A percentile compares a stretch with the other conserved stretches of the same genome.
Evolutionary conservation across 2,797 vertebrate species (phyloP).

Genomic region (Esox lucius): DNA sequence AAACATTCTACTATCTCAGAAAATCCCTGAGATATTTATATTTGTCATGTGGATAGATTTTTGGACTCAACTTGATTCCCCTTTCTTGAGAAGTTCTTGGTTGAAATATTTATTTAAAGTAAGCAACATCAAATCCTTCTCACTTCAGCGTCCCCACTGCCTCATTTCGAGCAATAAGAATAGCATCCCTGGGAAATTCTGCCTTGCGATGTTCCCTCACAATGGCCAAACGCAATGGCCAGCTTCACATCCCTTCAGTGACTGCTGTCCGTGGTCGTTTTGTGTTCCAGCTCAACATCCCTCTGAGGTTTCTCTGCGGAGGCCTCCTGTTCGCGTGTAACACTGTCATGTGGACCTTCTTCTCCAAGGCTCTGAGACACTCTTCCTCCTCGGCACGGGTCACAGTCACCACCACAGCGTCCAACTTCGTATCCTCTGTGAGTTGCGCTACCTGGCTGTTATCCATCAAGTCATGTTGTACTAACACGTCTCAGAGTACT

Average conservation of each 20-base stretch:
- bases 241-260: too few relatives aligned
- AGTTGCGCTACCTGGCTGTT: constrained; percentile 57
- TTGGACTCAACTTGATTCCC: constrained; percentile 15
- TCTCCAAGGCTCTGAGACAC: constrained; percentile 87
- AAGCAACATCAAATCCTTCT: too few relatives aligned
- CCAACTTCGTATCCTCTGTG: constrained; percentile 91
- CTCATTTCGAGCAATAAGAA: constrained; percentile 48
- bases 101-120: not conserved
- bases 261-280: not conserved
- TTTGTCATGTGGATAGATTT: constrained; percentile 65
- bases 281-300: constrained; percentile 75
- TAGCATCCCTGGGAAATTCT: constrained; percentile 47
- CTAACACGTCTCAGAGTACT: not conserved
- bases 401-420: constrained; percentile 86
- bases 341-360: constrained; percentile 91
- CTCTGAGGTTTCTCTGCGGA: constrained; percentile 75
- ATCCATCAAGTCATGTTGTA: not conserved
- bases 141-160: too few relatives aligned
- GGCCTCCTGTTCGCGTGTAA: constrained; percentile 80
- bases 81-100: not conserved
- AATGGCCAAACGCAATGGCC: constrained; percentile 36
- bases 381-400: constrained; percentile 86
- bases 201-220: constrained; percentile 47
- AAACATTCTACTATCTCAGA: constrained; percentile 26
- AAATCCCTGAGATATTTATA: constrained; percentile 68